These are phyloP conservation scores for Anthophora plumipes DNA, from an alignment of 2,888 invertebrate genomes.

Conservation along the genomic window DNA sequence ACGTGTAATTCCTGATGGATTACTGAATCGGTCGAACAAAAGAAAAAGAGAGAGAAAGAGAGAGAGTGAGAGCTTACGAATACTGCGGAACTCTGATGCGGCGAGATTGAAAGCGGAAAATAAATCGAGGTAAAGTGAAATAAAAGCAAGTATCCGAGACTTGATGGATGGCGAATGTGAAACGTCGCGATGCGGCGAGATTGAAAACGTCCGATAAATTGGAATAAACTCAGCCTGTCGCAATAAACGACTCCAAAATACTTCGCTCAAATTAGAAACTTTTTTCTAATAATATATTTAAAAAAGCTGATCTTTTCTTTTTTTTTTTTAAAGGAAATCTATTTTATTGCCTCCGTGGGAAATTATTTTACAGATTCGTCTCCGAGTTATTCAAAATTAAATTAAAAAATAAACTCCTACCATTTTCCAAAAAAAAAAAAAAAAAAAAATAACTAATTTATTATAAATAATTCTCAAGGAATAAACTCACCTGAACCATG, in stretches of 20 bases:
- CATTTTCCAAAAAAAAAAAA: too few species aligned
- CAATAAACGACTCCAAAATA: slow-evolving; percentile 2
- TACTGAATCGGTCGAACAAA: not conserved
- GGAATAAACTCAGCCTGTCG: slow-evolving; percentile 10
- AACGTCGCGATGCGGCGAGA: slow-evolving; percentile 31
- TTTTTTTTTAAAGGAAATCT: not conserved
- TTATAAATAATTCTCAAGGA: not conserved
- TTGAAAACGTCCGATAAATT: slow-evolving; percentile 39
- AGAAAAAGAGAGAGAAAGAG: too few species aligned
- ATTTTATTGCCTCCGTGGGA: not conserved
- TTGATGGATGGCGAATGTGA: slow-evolving; percentile 38
- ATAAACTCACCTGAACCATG: slow-evolving; percentile 88
- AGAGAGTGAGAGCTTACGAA: not conserved
- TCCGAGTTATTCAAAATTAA: too few species aligned
- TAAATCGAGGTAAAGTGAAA: slow-evolving; percentile 31
- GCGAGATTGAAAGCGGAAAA: slow-evolving; percentile 44
- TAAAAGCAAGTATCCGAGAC: slow-evolving; percentile 21
- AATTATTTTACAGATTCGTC: too few species aligned
- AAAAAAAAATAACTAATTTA: not conserved
- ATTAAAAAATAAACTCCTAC: not conserved
- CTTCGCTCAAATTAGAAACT: not conserved
- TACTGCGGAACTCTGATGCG: not conserved
- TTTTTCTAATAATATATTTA: not conserved
- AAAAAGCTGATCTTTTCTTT: not conserved
- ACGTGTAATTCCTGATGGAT: slow-evolving; percentile 1